Evolutionary conservation across 1,140 invertebrate species (phyloP), one percentile per base, ranked within the genome.

Genomic region (Drosophila nebulosa): DNA sequence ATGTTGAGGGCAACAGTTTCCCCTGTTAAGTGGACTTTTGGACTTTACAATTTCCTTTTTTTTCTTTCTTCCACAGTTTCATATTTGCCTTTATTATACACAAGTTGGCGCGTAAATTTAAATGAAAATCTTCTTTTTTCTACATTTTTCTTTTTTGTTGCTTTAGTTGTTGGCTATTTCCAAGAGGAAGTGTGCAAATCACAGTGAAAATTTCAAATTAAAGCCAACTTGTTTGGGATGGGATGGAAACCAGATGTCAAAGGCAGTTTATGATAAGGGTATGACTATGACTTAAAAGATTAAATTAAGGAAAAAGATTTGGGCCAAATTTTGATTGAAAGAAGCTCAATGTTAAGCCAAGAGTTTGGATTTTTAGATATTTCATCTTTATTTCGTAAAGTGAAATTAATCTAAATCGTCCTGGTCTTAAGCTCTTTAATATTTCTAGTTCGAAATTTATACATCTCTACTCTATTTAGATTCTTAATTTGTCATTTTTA

Each of bases 51-150:
- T 46, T 46, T 46, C 18, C 39, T 18, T 18, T 69, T 80, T 69
- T 66, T 64, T 35, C 35, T 68, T 52, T 61, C 18, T 21, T n/a
- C n/a, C n/a, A n/a, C 55, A 46, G 52, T 74, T 83, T 78, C 51
- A 78, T 64, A 69, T 74, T 83, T 83, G 50, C 77, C 30, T 78
- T 80, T 80, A 85, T 86, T 77, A 55, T 72, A 60, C 69, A 60
- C 61, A 78, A 80, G 73, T 78, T 78, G 65, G 52, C 39, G 78
- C 60, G 69, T 86, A 68, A 85, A 80, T 80, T 85, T 70, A 77
- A 80, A 80, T 79, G 59, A 76, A 79, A 79, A 35, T 39, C 50
- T 16, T 50, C 69, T 65, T 80, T 73, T 73, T 73, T 2, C 3
- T 16, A 9, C n/a, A n/a, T 52, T 59, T 68, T 61, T 30, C 32